Evolutionary conservation across 2,113 vertebrate genomes (phyloP).

Genomic region (Romanogobio albipinnatus): DNA sequence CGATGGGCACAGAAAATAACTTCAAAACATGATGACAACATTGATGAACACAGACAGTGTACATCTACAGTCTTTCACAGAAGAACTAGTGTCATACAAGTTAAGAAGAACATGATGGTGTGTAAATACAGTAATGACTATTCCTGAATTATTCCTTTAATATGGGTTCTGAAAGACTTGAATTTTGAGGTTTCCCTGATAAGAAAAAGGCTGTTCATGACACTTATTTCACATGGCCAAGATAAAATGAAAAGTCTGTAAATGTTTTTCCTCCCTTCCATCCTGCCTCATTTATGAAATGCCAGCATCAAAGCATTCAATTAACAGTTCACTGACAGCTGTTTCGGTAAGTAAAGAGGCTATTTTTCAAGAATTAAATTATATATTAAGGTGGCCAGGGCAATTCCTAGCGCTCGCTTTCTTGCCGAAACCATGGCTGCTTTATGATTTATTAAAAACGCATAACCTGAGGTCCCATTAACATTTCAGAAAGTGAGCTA

Average conservation of each 20-base stretch:
- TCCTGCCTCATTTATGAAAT: constrained; percentile 4
- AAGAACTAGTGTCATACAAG: background rate
- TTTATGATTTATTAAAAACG: constrained; percentile 60
- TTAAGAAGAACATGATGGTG: background rate
- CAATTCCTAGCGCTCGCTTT: background rate
- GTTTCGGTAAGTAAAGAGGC: constrained; percentile 49
- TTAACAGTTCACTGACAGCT: constrained; percentile 47
- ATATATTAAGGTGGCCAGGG: constrained; percentile 44
- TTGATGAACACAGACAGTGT: too few species aligned
- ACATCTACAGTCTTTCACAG: background rate
- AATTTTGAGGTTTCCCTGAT: background rate
- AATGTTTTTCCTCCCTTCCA: background rate
- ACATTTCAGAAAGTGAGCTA: constrained; percentile 60
- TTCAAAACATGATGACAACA: too few species aligned
- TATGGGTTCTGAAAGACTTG: background rate
- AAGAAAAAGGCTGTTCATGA: background rate
- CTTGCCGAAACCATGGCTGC: constrained; percentile 7
- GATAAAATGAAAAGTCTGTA: background rate
- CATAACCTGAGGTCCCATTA: constrained; percentile 57
- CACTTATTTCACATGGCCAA: background rate
- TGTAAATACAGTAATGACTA: background rate
- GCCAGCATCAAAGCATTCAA: constrained; percentile 46
- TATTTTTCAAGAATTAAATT: constrained; percentile 56
- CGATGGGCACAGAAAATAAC: too few species aligned
- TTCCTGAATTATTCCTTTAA: background rate